Conservation (phyloP, 53 echinoderm and acorn worm species). For the Crossaster papposus region DNA sequence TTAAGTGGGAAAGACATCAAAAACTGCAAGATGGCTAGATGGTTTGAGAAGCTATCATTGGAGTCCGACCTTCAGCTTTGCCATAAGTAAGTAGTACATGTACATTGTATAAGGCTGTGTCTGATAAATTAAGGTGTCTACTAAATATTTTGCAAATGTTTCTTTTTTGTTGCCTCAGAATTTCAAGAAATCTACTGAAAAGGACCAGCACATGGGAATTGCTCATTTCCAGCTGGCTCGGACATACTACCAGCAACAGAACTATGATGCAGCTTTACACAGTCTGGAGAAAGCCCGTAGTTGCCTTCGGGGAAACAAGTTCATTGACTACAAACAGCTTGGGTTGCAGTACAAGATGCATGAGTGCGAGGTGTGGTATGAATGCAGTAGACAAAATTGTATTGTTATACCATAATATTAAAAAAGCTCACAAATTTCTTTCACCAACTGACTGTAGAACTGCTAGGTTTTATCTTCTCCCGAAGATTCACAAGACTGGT, state of each 20-base stretch:
- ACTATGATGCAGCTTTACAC: slow-evolving; percentile 67
- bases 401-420: too few relatives aligned
- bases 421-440: too few relatives aligned
- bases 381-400: neutral
- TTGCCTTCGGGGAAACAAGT: slow-evolving; percentile 87
- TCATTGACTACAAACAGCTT: slow-evolving; percentile 94
- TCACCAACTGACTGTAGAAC: too few relatives aligned
- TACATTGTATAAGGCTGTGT: too few relatives aligned
- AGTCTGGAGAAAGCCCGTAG: slow-evolving; percentile 74
- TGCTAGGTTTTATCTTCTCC: too few relatives aligned
- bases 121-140: neutral
- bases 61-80: too few relatives aligned
- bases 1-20: too few relatives aligned
- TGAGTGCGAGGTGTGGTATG: slow-evolving; percentile 85
- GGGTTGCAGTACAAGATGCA: slow-evolving; percentile 82
- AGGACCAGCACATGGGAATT: slow-evolving; percentile 90
- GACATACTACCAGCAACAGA: slow-evolving; percentile 64
- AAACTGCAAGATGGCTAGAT: too few relatives aligned
- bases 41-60: too few relatives aligned
- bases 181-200: slow-evolving; percentile 68
- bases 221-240: slow-evolving; percentile 87
- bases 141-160: too few relatives aligned
- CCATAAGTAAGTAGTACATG: too few relatives aligned
- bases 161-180: slow-evolving; percentile 45
- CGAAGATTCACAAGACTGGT: too few relatives aligned